Evolutionary conservation across 1,140 invertebrate genomes (phyloP).

Genomic region (Matsumurasca onukii): DNA sequence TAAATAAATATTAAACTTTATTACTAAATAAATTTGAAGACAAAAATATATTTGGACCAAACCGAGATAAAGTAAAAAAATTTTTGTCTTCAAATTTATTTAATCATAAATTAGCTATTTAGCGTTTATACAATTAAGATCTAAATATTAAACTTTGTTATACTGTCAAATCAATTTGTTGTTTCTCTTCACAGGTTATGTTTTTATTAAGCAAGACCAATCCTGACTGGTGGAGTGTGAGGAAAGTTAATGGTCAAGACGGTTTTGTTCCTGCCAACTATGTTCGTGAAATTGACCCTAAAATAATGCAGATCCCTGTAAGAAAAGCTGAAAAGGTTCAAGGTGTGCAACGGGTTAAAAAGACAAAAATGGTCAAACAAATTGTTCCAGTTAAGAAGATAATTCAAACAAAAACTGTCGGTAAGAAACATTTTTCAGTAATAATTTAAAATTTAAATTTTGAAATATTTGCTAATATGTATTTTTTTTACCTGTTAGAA

Average conservation of each 20-base stretch:
- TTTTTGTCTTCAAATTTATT: no score
- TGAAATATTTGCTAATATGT: neutral
- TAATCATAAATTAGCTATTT: no score
- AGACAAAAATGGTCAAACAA: conserved; percentile 84
- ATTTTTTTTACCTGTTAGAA: neutral
- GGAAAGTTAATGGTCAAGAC: conserved; percentile 87
- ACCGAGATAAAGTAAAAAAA: no score
- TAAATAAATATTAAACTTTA: no score
- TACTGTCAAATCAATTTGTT: no score
- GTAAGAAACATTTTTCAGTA: conserved; percentile 24
- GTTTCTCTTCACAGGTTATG: conserved; percentile 66
- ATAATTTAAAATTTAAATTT: neutral
- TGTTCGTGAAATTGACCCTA: conserved; percentile 89
- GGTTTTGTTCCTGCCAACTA: conserved; percentile 99
- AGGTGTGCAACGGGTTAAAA: conserved; percentile 82
- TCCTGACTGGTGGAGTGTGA: conserved; percentile 97
- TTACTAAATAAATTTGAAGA: no score
- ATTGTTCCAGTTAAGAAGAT: conserved; percentile 71
- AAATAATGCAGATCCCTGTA: conserved; percentile 79
- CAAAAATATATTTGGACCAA: no score
- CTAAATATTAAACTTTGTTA: no score
- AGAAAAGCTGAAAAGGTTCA: conserved; percentile 80
- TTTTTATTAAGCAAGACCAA: conserved; percentile 94
- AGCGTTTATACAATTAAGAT: no score
- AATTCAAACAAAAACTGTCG: conserved; percentile 36